Evolutionary conservation across 1,140 invertebrate species (phyloP).

Genomic region (Tyrophagus putrescentiae): DNA sequence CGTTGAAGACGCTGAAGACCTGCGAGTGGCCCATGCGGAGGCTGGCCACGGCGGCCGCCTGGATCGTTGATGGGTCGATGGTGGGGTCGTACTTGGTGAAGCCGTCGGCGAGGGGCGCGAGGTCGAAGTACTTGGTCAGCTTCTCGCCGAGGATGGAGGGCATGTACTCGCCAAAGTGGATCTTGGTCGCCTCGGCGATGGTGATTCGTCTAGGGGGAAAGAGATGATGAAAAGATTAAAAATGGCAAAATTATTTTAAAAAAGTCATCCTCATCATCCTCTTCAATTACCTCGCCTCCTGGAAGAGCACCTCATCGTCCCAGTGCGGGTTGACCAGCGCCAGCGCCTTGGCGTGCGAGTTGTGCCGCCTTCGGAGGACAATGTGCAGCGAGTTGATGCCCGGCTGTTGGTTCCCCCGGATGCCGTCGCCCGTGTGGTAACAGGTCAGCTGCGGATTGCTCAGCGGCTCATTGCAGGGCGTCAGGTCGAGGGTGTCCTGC

Average conservation of each 20-base stretch:
- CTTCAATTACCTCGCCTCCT: slow-evolving; percentile 35
- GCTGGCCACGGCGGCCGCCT: slow-evolving; percentile 50
- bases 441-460: slow-evolving; percentile 15
- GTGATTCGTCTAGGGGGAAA: slow-evolving; percentile 34
- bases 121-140: slow-evolving; percentile 30
- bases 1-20: slow-evolving; percentile 35
- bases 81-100: slow-evolving; percentile 38
- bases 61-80: slow-evolving; percentile 44
- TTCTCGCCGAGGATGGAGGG: slow-evolving; percentile 43
- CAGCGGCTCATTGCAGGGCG: slow-evolving; percentile 19
- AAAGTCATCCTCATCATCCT: neutral
- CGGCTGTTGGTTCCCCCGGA: slow-evolving; percentile 41
- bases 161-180: slow-evolving; percentile 66
- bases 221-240: slow-evolving; percentile 2
- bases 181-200: slow-evolving; percentile 55
- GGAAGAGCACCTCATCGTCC: slow-evolving; percentile 40
- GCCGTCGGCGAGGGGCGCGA: slow-evolving; percentile 17
- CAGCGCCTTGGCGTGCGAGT: slow-evolving; percentile 32
- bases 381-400: slow-evolving; percentile 43
- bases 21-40: slow-evolving; percentile 86
- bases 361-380: slow-evolving; percentile 36
- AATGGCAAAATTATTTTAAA: neutral
- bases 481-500: slow-evolving; percentile 19
- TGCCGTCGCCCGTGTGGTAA: slow-evolving; percentile 40
- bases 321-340: slow-evolving; percentile 35